A percentile compares a stretch with the other conserved stretches of the same genome.
These are phyloP conservation scores for Microcaecilia unicolor DNA, from an alignment of 2,797 vertebrate genomes.

Conservation along the genomic window DNA sequence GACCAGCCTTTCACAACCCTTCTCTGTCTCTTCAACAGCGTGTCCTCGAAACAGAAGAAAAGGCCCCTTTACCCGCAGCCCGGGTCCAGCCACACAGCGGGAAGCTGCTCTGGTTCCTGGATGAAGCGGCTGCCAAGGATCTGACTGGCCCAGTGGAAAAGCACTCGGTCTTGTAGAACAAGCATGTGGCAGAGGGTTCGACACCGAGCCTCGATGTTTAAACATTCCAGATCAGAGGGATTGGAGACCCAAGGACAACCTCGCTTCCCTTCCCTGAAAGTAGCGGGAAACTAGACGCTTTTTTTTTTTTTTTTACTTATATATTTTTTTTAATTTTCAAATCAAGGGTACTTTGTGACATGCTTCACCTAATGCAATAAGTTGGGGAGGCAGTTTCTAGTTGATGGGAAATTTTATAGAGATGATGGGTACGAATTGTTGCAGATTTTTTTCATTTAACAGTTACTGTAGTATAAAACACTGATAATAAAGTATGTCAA, in stretches of 20 bases:
- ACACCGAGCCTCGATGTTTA: too few relatives aligned
- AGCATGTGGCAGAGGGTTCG: neutral
- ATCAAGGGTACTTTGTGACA: conserved; percentile 4
- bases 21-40: too few relatives aligned
- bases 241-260: conserved; percentile 4
- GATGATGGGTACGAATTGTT: too few relatives aligned
- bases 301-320: too few relatives aligned
- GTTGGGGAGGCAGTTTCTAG: too few relatives aligned
- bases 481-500: too few relatives aligned
- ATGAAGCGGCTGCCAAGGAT: conserved; percentile 71
- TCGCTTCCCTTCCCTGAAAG: conserved; percentile 3
- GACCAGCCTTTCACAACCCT: too few relatives aligned
- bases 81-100: conserved; percentile 63
- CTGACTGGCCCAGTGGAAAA: conserved; percentile 68
- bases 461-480: too few relatives aligned
- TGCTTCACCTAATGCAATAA: too few relatives aligned
- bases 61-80: conserved; percentile 64
- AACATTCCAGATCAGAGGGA: conserved; percentile 15
- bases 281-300: neutral
- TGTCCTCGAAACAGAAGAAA: conserved; percentile 69
- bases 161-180: conserved; percentile 36
- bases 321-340: neutral
- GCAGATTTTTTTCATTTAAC: too few relatives aligned
- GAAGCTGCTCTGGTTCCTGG: conserved; percentile 79
- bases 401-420: too few relatives aligned